Evolutionary conservation across 2,797 vertebrate genomes (phyloP).

Genomic region (Sebastes trivittatus): DNA sequence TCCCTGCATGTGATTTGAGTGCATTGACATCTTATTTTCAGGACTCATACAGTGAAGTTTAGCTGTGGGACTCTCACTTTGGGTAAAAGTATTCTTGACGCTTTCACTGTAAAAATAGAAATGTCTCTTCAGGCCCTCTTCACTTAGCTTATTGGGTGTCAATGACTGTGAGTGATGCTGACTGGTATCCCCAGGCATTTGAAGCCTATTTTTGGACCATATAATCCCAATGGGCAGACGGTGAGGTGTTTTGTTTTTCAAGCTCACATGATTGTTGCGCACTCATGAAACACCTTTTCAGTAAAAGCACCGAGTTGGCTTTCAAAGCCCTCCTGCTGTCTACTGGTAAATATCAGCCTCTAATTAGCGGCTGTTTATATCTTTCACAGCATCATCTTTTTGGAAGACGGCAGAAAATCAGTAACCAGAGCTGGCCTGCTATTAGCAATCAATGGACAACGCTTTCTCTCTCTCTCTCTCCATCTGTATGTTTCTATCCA

Average conservation of each 20-base stretch:
- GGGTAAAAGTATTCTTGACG: constrained; percentile 7
- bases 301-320: constrained; percentile 60
- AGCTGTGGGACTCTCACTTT: not conserved
- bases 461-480: not conserved
- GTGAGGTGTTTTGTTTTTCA: constrained; percentile 75
- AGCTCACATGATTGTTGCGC: constrained; percentile 63
- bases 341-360: constrained; percentile 80
- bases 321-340: constrained; percentile 77
- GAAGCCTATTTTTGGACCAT: constrained; percentile 69
- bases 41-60: not conserved
- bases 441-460: constrained; percentile 34
- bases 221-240: constrained; percentile 64
- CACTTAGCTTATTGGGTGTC: constrained; percentile 19
- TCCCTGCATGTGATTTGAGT: not conserved
- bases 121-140: constrained; percentile 14
- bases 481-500: constrained; percentile 10
- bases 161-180: constrained; percentile 59
- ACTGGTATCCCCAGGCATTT: constrained; percentile 26
- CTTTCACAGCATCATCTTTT: constrained; percentile 54
- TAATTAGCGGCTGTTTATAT: constrained; percentile 75
- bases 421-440: not conserved
- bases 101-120: constrained; percentile 12
- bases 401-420: constrained; percentile 20
- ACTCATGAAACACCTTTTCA: constrained; percentile 67
- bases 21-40: not conserved